Conservation (phyloP, 2,888 invertebrate genomes). For the Drosophila recens region DNA sequence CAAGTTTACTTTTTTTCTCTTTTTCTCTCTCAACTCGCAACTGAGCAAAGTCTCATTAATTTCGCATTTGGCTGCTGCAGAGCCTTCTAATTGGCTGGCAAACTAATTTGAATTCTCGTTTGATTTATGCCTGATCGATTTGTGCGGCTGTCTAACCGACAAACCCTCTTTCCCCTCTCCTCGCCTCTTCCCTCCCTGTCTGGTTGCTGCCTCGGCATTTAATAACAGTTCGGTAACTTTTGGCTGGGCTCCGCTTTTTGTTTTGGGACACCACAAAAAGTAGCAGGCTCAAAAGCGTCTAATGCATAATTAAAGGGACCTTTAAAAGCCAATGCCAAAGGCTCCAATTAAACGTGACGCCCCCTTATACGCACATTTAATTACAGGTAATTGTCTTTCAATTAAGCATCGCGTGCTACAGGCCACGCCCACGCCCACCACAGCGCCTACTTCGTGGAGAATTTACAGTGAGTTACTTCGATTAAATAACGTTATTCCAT, state of each 20-base stretch:
- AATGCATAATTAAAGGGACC: constrained; percentile 73
- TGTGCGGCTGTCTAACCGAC: constrained; percentile 2
- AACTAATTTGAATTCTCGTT: constrained; percentile 78
- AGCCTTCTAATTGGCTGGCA: constrained; percentile 63
- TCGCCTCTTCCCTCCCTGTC: background rate
- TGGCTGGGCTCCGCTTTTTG: constrained; percentile 47
- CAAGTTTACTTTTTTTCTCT: background rate
- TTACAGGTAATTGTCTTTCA: constrained; percentile 77
- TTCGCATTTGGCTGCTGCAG: constrained; percentile 56
- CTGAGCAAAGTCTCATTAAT: constrained; percentile 56
- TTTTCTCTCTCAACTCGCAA: background rate
- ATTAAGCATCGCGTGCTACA: constrained; percentile 69
- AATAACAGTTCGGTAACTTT: constrained; percentile 61
- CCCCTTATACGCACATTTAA: constrained; percentile 67
- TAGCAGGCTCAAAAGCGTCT: constrained; percentile 33
- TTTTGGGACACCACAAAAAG: constrained; percentile 49
- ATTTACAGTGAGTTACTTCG: background rate
- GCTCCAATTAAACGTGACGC: constrained; percentile 68
- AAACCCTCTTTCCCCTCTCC: background rate
- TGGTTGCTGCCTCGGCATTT: constrained; percentile 33
- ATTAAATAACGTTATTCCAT: background rate
- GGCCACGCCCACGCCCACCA: constrained; percentile 38
- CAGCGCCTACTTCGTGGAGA: background rate
- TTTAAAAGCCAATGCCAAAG: constrained; percentile 12
- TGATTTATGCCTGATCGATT: constrained; percentile 80